Evolutionary conservation across 2,888 invertebrate genomes (phyloP).

Genomic region (Pollenia angustigena): DNA sequence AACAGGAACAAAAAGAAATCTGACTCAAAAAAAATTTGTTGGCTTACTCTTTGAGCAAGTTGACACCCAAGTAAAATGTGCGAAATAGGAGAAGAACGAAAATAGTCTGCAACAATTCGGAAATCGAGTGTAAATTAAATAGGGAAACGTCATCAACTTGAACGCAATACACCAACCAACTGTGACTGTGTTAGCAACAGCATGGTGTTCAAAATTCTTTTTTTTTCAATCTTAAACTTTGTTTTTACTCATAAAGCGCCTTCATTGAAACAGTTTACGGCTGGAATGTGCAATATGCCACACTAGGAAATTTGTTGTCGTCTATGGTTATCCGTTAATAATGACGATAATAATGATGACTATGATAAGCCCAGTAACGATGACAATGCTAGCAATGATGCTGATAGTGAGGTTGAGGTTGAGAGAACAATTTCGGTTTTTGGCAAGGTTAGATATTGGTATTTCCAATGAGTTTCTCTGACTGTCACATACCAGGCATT

Average conservation of each 20-base stretch:
- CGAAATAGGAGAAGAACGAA: background rate
- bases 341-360: conserved; percentile 16
- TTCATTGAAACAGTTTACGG: background rate
- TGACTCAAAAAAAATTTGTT: conserved; percentile 1
- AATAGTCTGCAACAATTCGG: conserved; percentile 14
- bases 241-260: background rate
- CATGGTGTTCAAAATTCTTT: conserved; percentile 22
- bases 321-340: conserved; percentile 56
- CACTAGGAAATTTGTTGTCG: conserved; percentile 54
- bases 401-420: conserved; percentile 25
- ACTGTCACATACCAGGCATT: conserved; percentile 5
- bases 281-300: conserved; percentile 19
- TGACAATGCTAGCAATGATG: background rate
- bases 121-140: conserved; percentile 64
- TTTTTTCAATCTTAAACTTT: conserved; percentile 11
- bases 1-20: conserved; percentile 12
- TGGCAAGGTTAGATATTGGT: conserved; percentile 23
- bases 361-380: conserved; percentile 24
- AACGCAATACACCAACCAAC: conserved; percentile 16
- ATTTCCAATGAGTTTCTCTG: conserved; percentile 36
- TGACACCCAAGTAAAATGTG: conserved; percentile 63
- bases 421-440: background rate
- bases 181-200: conserved; percentile 39
- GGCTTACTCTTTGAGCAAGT: conserved; percentile 51
- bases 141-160: conserved; percentile 50